phyloP scores from a whole-genome alignment of 2,113 vertebrate genomes.

The Vireo altiloquus region DNA sequence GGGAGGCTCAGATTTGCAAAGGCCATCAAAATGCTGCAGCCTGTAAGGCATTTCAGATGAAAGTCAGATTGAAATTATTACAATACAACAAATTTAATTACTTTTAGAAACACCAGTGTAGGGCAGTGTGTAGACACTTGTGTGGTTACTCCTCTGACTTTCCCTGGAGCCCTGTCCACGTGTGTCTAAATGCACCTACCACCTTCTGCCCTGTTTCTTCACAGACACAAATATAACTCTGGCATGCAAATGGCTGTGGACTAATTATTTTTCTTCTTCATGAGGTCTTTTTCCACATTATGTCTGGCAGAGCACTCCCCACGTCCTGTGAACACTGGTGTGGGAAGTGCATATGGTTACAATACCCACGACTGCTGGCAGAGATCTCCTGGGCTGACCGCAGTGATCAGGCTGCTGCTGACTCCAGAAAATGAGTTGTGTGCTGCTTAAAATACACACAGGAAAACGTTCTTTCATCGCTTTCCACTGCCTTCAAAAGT shows the following conservation, averaged over 20 bases:
- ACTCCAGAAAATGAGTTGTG: neutral
- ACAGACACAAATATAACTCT: neutral
- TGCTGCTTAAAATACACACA: neutral
- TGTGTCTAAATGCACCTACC: neutral
- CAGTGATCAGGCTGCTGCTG: neutral
- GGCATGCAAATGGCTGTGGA: neutral
- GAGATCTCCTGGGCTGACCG: neutral
- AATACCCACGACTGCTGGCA: neutral
- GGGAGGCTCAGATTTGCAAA: neutral
- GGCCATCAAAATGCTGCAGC: neutral
- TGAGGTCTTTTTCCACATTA: neutral
- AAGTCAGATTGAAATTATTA: neutral
- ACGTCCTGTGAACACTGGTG: neutral
- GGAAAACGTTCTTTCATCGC: neutral
- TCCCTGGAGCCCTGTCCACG: neutral
- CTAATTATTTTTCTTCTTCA: neutral
- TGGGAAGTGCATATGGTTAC: neutral
- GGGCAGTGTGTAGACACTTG: neutral
- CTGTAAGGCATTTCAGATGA: neutral
- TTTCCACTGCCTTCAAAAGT: neutral
- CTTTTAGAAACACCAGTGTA: neutral
- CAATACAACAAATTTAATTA: neutral
- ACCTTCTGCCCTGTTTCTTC: neutral
- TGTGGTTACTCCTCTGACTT: neutral
- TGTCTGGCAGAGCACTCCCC: neutral